Conservation (phyloP, 2,113 vertebrate species). For the Alligator mississippiensis region DNA sequence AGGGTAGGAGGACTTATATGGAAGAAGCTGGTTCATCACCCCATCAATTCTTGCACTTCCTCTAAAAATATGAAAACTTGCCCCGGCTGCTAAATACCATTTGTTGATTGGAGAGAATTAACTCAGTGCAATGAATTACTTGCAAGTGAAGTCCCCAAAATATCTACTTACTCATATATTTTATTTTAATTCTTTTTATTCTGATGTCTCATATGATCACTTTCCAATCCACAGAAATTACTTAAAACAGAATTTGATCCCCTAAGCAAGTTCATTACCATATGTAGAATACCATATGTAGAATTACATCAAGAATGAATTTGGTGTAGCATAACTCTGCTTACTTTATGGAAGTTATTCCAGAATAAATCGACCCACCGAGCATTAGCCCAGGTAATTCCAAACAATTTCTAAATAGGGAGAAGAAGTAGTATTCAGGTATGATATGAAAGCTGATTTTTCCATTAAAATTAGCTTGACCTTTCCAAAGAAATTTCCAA, state of each 20-base stretch:
- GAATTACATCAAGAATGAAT: neutral
- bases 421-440: neutral
- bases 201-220: neutral
- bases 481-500: conserved; percentile 12
- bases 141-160: conserved; percentile 60
- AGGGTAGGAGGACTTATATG: neutral
- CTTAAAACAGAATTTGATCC: neutral
- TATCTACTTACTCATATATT: conserved; percentile 56
- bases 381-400: neutral
- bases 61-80: conserved; percentile 52
- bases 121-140: conserved; percentile 57
- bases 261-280: neutral
- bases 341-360: neutral
- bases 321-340: neutral
- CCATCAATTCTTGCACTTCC: neutral
- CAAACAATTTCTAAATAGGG: neutral
- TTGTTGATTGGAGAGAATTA: conserved; percentile 58
- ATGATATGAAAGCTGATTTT: conserved; percentile 5
- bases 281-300: neutral
- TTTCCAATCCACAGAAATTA: conserved; percentile 17
- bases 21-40: conserved; percentile 6
- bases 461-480: conserved; percentile 9
- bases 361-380: neutral
- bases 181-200: conserved; percentile 48
- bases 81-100: conserved; percentile 41